Conservation (phyloP, 1,140 invertebrate species). For the Lamellibrachia luymesi region DNA sequence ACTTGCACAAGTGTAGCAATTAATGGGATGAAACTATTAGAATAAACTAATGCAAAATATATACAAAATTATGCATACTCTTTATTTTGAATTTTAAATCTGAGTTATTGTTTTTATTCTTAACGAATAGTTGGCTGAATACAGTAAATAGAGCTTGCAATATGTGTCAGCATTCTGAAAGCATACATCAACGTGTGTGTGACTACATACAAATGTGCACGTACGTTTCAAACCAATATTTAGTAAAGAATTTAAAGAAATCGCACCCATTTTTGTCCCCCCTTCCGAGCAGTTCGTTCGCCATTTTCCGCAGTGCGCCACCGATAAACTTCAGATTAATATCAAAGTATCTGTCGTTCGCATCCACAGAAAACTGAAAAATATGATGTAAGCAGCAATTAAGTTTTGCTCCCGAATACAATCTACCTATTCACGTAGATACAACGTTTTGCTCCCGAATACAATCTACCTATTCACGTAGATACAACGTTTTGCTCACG, state of each 20-base stretch:
- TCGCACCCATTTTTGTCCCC: background rate
- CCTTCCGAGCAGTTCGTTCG: background rate
- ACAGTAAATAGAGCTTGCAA: background rate
- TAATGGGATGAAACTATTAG: background rate
- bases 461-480: too few species aligned
- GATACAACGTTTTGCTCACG: background rate
- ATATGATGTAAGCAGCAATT: background rate
- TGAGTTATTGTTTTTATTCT: background rate
- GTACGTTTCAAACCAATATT: background rate
- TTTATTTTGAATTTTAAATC: background rate
- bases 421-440: background rate
- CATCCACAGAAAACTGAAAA: background rate
- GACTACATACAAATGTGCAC: background rate
- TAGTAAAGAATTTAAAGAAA: background rate
- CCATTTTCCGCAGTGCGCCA: background rate
- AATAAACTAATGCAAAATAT: background rate
- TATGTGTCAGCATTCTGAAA: background rate
- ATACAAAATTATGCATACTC: background rate
- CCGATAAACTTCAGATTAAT: background rate
- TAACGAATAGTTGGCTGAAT: background rate
- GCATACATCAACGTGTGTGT: too few species aligned
- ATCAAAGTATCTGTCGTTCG: background rate
- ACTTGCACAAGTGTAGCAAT: background rate
- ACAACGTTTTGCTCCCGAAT: background rate
- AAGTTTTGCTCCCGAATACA: background rate